These are phyloP conservation scores for Saimiri boliviensis DNA, from an alignment of 2,113 vertebrate genomes.

Conservation along the genomic window DNA sequence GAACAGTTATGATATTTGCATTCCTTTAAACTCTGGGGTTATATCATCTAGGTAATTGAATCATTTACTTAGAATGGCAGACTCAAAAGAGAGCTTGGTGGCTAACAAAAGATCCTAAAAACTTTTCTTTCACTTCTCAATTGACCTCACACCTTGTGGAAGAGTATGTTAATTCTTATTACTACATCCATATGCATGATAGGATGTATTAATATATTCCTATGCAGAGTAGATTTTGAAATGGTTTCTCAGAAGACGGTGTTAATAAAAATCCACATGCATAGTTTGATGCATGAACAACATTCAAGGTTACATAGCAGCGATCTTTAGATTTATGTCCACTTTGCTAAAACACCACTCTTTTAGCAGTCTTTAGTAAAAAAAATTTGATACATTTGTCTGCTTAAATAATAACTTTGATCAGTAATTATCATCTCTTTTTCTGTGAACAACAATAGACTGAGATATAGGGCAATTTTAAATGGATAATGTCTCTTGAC, in stretches of 20 bases:
- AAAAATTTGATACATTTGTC: not conserved
- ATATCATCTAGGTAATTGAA: not conserved
- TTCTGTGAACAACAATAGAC: not conserved
- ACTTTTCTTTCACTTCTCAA: slow-evolving; percentile 12
- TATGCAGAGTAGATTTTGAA: slow-evolving; percentile 13
- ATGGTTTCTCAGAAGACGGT: slow-evolving; percentile 39
- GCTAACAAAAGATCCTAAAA: not conserved
- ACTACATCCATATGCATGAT: not conserved
- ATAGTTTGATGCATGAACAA: not conserved
- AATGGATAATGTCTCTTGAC: not conserved
- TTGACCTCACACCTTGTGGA: not conserved
- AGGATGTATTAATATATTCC: not conserved
- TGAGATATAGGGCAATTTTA: not conserved
- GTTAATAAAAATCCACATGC: not conserved
- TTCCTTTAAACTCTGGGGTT: not conserved
- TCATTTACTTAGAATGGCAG: not conserved
- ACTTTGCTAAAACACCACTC: slow-evolving; percentile 20
- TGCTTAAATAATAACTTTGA: slow-evolving; percentile 10
- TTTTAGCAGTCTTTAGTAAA: not conserved
- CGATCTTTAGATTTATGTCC: not conserved
- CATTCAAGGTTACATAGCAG: not conserved
- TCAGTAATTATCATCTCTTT: not conserved
- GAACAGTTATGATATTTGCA: not conserved
- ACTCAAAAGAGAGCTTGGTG: not conserved
- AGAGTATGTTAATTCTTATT: slow-evolving; percentile 7